These are phyloP conservation scores for Hydropotes inermis DNA, from an alignment of 2,113 vertebrate genomes.

Conservation along the genomic window DNA sequence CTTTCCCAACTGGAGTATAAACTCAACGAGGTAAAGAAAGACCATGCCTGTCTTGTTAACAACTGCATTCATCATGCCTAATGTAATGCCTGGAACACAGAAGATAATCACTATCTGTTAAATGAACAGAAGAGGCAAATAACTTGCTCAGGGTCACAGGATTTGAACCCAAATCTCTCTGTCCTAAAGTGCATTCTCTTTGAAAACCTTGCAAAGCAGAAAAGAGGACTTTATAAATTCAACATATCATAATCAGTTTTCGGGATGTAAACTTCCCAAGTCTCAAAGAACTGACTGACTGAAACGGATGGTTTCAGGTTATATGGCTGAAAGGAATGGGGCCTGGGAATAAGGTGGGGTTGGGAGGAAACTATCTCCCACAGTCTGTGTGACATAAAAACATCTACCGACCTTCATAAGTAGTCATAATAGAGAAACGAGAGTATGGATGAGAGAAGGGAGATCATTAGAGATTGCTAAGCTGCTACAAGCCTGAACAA, in stretches of 20 bases:
- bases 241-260: neutral
- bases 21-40: neutral
- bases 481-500: neutral
- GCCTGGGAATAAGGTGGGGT: neutral
- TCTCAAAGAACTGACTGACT: neutral
- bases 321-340: neutral
- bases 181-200: neutral
- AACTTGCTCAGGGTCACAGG: neutral
- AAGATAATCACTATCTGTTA: neutral
- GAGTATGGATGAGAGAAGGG: neutral
- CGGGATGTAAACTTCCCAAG: neutral
- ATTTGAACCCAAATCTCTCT: conserved; percentile 17
- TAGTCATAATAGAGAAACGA: neutral
- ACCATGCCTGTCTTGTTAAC: neutral
- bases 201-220: conserved; percentile 20
- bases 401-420: neutral
- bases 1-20: neutral
- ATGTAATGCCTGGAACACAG: neutral
- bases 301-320: neutral
- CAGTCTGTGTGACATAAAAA: neutral
- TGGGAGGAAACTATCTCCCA: neutral
- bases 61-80: neutral
- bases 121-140: neutral
- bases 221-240: conserved; percentile 4
- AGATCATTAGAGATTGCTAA: neutral